A percentile compares a stretch with the other conserved stretches of the same genome.
Conservation (phyloP, 2,113 vertebrate species). For the Macroglossus sobrinus region DNA sequence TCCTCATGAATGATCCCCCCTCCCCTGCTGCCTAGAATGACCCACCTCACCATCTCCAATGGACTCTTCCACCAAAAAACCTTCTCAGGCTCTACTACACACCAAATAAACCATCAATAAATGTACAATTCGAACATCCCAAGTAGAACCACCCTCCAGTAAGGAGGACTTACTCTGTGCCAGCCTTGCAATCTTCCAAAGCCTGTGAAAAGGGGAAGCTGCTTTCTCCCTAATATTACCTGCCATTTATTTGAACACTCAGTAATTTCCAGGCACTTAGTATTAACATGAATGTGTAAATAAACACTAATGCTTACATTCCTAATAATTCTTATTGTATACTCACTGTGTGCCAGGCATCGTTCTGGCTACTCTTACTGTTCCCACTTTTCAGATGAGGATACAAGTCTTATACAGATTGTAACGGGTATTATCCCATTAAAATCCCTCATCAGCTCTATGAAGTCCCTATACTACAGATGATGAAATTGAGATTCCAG, state of each 20-base stretch:
- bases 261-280: not conserved
- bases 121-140: not conserved
- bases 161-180: not conserved
- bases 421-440: not conserved
- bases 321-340: not conserved
- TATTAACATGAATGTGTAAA: not conserved
- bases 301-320: not conserved
- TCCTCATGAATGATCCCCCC: not conserved
- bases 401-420: not conserved
- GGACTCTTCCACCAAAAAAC: not conserved
- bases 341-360: not conserved
- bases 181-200: not conserved
- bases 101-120: not conserved
- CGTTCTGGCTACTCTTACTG: too few species aligned
- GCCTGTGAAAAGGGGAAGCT: not conserved
- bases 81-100: not conserved
- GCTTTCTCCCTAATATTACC: not conserved
- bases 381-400: not conserved
- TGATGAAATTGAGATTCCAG: not conserved
- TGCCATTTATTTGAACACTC: not conserved
- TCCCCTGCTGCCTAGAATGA: not conserved
- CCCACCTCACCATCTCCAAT: not conserved
- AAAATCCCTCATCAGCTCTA: not conserved
- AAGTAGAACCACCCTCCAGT: not conserved
- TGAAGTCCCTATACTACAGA: not conserved